These are phyloP conservation scores for Drosophila kepulauana DNA, from an alignment of 1,140 invertebrate genomes.

Conservation along the genomic window DNA sequence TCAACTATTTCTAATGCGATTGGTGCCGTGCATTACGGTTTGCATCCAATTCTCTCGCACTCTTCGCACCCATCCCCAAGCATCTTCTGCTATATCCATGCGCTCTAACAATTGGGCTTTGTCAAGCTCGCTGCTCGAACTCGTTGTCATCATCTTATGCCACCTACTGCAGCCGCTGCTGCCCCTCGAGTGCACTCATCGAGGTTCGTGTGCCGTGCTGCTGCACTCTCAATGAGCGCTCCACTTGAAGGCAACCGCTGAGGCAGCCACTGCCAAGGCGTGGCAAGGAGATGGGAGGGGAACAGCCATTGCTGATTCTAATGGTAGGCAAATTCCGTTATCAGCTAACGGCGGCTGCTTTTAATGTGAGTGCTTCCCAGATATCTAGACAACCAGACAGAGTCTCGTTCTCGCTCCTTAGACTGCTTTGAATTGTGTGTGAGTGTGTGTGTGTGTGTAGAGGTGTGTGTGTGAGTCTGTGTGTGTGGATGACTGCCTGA, in stretches of 20 bases:
- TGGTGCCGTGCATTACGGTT: slow-evolving; percentile 69
- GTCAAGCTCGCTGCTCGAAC: slow-evolving; percentile 34
- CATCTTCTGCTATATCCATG: not conserved
- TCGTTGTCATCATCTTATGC: slow-evolving; percentile 67
- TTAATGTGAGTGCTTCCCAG: slow-evolving; percentile 65
- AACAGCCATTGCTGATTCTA: slow-evolving; percentile 63
- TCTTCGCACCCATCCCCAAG: not conserved
- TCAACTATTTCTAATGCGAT: slow-evolving; percentile 83
- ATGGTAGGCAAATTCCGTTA: slow-evolving; percentile 82
- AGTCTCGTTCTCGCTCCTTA: not conserved
- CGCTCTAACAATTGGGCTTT: slow-evolving; percentile 70
- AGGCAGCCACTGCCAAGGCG: slow-evolving; percentile 21
- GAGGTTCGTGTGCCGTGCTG: slow-evolving; percentile 47
- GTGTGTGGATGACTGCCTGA: slow-evolving; percentile 46
- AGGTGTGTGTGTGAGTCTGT: slow-evolving; percentile 17
- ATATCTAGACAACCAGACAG: not conserved
- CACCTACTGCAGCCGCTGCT: slow-evolving; percentile 53
- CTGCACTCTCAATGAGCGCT: slow-evolving; percentile 45
- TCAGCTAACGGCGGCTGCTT: slow-evolving; percentile 72
- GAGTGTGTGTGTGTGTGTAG: slow-evolving; percentile 2
- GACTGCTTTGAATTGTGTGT: slow-evolving; percentile 22
- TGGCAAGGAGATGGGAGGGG: slow-evolving; percentile 17
- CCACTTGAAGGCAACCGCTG: slow-evolving; percentile 53
- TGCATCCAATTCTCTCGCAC: not conserved
- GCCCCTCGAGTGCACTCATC: slow-evolving; percentile 66